Conservation (phyloP, 2,888 invertebrate species). For the Strigamia transsilvanica region DNA sequence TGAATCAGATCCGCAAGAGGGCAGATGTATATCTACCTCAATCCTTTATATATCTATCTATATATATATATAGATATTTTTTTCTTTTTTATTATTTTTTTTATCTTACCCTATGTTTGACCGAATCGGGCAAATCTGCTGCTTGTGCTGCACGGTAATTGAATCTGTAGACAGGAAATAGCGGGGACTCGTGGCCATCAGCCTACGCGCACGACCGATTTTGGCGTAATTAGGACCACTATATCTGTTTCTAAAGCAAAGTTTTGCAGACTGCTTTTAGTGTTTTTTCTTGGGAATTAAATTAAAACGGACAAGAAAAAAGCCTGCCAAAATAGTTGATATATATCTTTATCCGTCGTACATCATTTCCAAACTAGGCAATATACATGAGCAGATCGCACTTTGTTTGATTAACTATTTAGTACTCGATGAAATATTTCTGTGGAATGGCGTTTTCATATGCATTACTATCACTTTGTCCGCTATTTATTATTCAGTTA, state of each 20-base stretch:
- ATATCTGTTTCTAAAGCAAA: slow-evolving; percentile 30
- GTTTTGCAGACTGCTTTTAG: slow-evolving; percentile 20
- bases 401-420: no score
- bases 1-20: slow-evolving; percentile 1
- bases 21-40: slow-evolving; percentile 5
- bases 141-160: slow-evolving; percentile 30
- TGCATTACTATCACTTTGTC: neutral
- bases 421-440: no score
- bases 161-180: slow-evolving; percentile 30
- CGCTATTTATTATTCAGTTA: slow-evolving; percentile 9
- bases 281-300: slow-evolving; percentile 22
- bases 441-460: no score
- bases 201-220: slow-evolving; percentile 30
- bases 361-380: no score
- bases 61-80: no score
- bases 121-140: slow-evolving; percentile 12
- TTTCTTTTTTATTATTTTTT: neutral
- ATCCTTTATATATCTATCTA: neutral
- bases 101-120: neutral
- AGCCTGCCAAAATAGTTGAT: no score
- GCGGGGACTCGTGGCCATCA: slow-evolving; percentile 30
- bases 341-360: no score
- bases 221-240: slow-evolving; percentile 30
- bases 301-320: neutral
- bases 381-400: no score